A percentile compares a stretch with the other conserved stretches of the same genome.
These are phyloP conservation scores for Pseudolycoriella hygida DNA, from an alignment of 2,888 invertebrate species.

Conservation along the genomic window DNA sequence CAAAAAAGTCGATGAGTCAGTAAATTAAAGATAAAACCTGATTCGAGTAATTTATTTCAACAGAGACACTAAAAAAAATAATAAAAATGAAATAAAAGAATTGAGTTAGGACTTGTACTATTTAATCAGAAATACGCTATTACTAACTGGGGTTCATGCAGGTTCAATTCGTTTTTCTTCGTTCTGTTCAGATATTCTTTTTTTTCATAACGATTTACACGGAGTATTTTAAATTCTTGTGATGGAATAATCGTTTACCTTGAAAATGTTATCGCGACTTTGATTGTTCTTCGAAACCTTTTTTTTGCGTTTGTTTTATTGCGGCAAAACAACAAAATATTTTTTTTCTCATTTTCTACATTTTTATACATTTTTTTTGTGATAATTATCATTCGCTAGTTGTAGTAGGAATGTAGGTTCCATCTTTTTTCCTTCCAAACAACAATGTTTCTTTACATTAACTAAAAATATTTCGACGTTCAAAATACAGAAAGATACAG, in stretches of 20 bases:
- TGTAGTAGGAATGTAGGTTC: too few relatives aligned
- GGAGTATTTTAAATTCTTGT: neutral
- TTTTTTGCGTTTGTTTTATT: too few relatives aligned
- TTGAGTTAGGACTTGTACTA: neutral
- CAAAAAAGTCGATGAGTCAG: neutral
- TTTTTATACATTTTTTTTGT: too few relatives aligned
- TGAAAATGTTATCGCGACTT: neutral
- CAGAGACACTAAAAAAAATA: neutral
- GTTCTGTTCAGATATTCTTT: neutral
- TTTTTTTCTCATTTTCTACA: too few relatives aligned
- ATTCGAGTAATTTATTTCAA: neutral
- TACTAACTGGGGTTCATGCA: neutral
- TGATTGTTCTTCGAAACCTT: too few relatives aligned
- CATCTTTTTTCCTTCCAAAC: too few relatives aligned
- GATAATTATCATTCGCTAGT: too few relatives aligned
- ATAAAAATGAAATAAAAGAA: neutral
- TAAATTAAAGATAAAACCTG: constrained; percentile 1
- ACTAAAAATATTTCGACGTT: too few relatives aligned
- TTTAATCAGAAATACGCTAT: too few relatives aligned
- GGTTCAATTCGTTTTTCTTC: neutral
- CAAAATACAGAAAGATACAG: too few relatives aligned
- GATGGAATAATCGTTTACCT: constrained; percentile 1
- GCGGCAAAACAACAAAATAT: too few relatives aligned
- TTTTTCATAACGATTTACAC: neutral
- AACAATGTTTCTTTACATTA: too few relatives aligned